phyloP scores from a whole-genome alignment of 35 echinoderm and acorn worm species.

The Heliocidaris tuberculata region DNA sequence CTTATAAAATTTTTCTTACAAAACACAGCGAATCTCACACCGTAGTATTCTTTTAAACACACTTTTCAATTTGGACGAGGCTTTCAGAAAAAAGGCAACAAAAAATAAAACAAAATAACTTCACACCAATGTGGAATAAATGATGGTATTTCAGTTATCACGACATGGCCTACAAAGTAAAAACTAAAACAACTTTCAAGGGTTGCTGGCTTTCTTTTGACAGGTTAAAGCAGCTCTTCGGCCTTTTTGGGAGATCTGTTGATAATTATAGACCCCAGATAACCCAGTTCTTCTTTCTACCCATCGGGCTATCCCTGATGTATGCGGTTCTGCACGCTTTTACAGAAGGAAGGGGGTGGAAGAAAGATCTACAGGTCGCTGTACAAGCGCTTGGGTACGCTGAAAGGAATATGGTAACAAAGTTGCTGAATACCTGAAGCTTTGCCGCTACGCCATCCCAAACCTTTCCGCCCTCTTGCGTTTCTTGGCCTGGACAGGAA shows the following conservation, averaged over 20 bases:
- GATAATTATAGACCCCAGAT: no score
- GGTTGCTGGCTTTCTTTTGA: no score
- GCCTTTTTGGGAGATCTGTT: no score
- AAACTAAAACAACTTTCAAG: no score
- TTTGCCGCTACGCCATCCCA: conserved; percentile 14
- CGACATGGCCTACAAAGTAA: no score
- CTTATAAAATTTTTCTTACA: neutral
- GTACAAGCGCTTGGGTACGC: neutral
- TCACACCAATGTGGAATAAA: no score
- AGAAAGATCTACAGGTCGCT: neutral
- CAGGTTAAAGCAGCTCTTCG: no score
- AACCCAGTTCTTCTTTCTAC: no score
- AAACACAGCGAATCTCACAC: neutral
- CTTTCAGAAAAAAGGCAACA: neutral
- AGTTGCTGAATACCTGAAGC: conserved; percentile 12
- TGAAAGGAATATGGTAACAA: conserved; percentile 34
- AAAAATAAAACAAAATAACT: no score
- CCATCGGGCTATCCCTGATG: no score
- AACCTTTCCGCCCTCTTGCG: conserved; percentile 21
- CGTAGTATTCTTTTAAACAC: neutral
- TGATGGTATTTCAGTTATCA: no score
- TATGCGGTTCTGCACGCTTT: neutral
- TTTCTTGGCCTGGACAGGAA: neutral
- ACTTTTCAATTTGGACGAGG: neutral
- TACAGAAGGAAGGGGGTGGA: neutral